A percentile compares a stretch with the other conserved stretches of the same genome.
phyloP scores from a whole-genome alignment of 2,797 vertebrate species.

The Oceanodroma leucorhoa region DNA sequence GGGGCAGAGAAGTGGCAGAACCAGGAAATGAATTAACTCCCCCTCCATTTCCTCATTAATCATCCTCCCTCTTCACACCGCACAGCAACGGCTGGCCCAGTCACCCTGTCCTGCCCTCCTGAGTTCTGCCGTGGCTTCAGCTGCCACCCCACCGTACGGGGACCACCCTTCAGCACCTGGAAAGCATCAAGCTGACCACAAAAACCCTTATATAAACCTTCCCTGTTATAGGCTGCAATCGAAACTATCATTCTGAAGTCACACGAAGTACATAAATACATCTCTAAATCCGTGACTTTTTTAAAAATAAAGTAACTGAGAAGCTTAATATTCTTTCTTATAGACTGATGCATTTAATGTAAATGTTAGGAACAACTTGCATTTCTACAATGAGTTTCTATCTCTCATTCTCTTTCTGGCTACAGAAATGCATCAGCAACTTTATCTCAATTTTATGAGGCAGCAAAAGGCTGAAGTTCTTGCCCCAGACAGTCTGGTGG shows the following conservation, averaged over 20 bases:
- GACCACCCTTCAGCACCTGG: neutral
- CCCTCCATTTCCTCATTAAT: neutral
- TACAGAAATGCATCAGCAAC: neutral
- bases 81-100: neutral
- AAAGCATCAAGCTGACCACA: neutral
- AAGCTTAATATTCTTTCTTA: neutral
- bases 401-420: neutral
- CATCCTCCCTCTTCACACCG: neutral
- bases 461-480: neutral
- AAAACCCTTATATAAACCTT: neutral
- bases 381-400: neutral
- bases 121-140: neutral
- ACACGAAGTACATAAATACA: neutral
- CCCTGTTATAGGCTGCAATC: rapidly evolving
- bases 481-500: neutral
- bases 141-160: neutral
- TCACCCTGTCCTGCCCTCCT: neutral
- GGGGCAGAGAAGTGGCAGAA: neutral
- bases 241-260: neutral
- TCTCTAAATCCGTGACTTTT: neutral
- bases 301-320: neutral
- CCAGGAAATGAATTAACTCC: neutral
- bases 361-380: neutral
- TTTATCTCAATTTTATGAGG: neutral
- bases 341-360: neutral